A percentile compares a stretch with the other conserved stretches of the same genome.
These are phyloP conservation scores for Drosophila atroscutellata DNA, from an alignment of 2,888 invertebrate species.

Conservation along the genomic window DNA sequence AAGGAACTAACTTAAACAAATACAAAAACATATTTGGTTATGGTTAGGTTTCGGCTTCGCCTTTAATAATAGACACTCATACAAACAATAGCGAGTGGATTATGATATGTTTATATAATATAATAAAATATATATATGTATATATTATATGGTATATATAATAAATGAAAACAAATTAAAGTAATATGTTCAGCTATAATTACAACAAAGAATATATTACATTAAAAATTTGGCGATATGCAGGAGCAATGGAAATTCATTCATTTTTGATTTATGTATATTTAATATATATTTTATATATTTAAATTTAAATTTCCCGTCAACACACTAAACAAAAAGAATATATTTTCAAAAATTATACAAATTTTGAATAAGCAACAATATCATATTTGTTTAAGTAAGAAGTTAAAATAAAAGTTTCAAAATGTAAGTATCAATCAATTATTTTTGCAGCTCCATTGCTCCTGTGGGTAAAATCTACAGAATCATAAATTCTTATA, in stretches of 20 bases:
- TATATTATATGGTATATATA: constrained; percentile 16
- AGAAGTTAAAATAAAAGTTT: not conserved
- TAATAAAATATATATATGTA: constrained; percentile 24
- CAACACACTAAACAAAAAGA: not conserved
- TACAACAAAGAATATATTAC: not conserved
- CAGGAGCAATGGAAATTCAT: constrained; percentile 18
- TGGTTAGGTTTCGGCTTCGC: constrained; percentile 46
- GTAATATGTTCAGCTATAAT: constrained; percentile 14
- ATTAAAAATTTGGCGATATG: not conserved
- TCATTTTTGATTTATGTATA: not conserved
- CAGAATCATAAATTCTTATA: not conserved
- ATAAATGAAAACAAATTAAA: constrained; percentile 15
- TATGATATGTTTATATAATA: constrained; percentile 54
- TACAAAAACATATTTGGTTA: constrained; percentile 33
- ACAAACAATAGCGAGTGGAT: constrained; percentile 79
- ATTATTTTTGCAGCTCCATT: constrained; percentile 11
- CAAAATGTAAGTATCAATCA: not conserved
- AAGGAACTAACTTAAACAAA: constrained; percentile 45
- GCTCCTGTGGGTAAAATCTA: not conserved
- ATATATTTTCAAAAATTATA: not conserved
- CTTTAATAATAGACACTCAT: constrained; percentile 60
- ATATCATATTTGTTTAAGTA: not conserved
- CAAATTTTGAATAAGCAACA: not conserved
- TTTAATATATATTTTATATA: not conserved
- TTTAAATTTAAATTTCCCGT: not conserved